Evolutionary conservation across 2,113 vertebrate genomes (phyloP), one percentile per base, ranked within the genome.

Genomic region (Aythya baeri): DNA sequence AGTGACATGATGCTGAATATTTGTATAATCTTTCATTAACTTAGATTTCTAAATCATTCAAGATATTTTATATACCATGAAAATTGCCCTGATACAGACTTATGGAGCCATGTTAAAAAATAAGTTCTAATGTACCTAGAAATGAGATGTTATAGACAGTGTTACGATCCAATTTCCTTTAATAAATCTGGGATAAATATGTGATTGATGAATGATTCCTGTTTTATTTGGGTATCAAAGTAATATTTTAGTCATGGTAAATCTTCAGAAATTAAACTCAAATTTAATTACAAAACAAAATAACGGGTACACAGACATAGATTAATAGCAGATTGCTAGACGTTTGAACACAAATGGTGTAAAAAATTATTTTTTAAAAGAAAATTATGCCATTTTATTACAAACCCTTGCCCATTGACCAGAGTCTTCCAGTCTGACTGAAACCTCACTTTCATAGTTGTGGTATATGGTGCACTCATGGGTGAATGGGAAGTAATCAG

Each of bases 11-110:
- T 62, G 68, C 81, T 82, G 62, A 82, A 73, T 93, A 75, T 87
- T 82, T 91, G 50, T 79, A 44, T 91, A 71, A 93, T 91, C 70
- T 91, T 78, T 43, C 70, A 72, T 88, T 78, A 20, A 61, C 70
- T 89, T 88, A 54, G 57, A 74, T 27, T 91, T 93, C 38, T 46
- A 63, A 70, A 86, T 59, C 27, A 70, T 36, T 79, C 58, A 79
- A 16, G 22, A 32, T 92, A 22, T 58, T 78, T 43, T 76, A 32
- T 21, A 17, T n/a, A 82, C 26, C 29, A 57, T 32, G 38, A 93
- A 94, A 89, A 76, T 58, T 61, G 20, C 20, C 34, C 32, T 49
- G 43, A 27, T 59, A 63, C 0, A 59, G 59, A 46, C 29, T 75
- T 82, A n/a, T 2, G 7, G 12, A 91, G 49, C 26, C 12, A 6